A percentile compares a stretch with the other conserved stretches of the same genome.
phyloP scores from a whole-genome alignment of 2,888 invertebrate genomes.

The Dryococelus australis region DNA sequence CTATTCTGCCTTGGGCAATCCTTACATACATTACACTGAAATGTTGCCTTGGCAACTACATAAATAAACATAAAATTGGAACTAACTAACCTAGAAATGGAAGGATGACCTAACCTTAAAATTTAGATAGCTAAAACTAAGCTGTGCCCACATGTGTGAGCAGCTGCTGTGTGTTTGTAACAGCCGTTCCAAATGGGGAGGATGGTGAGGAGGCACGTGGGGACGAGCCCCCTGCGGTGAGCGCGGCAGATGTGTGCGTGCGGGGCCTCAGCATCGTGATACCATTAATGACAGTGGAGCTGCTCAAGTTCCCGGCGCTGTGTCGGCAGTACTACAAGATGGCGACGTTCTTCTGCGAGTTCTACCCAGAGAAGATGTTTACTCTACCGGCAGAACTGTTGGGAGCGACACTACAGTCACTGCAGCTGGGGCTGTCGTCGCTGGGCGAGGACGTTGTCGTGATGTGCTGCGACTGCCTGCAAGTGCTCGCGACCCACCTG shows the following conservation, averaged over 20 bases:
- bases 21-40: no score
- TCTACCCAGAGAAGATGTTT: constrained; percentile 68
- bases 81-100: no score
- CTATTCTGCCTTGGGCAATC: no score
- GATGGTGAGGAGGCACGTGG: background rate
- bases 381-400: constrained; percentile 62
- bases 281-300: constrained; percentile 74
- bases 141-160: no score
- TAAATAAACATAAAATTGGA: no score
- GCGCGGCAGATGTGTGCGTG: constrained; percentile 70
- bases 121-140: no score
- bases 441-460: constrained; percentile 66
- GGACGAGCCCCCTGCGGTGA: constrained; percentile 50
- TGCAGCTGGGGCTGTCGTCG: constrained; percentile 67
- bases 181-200: no score
- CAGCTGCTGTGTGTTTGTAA: no score
- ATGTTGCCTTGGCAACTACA: no score
- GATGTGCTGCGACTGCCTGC: constrained; percentile 67
- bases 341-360: constrained; percentile 70
- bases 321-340: constrained; percentile 69
- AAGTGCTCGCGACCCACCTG: constrained; percentile 62
- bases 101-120: no score
- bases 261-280: constrained; percentile 74
- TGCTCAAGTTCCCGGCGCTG: constrained; percentile 73
- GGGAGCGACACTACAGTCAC: constrained; percentile 63